phyloP scores from a whole-genome alignment of 1,140 invertebrate species.

The Scaptomyza hsui region DNA sequence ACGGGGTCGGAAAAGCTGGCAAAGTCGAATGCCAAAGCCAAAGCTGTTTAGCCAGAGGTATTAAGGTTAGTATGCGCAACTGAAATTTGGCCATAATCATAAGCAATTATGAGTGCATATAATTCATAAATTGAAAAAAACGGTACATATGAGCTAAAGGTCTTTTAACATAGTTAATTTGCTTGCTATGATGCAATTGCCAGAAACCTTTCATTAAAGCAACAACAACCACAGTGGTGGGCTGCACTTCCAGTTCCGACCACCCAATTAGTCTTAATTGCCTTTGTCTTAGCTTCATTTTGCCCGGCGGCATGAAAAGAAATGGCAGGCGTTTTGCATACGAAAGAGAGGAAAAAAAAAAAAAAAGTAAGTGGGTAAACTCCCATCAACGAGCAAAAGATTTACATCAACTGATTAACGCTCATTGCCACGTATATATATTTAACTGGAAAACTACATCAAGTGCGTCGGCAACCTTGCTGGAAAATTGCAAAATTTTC shows the following conservation, averaged over 20 bases:
- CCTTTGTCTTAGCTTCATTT: slow-evolving; percentile 59
- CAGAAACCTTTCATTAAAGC: slow-evolving; percentile 33
- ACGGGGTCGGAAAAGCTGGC: background rate
- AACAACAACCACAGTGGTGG: slow-evolving; percentile 25
- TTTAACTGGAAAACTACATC: slow-evolving; percentile 33
- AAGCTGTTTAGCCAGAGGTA: slow-evolving; percentile 33
- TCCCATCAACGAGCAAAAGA: slow-evolving; percentile 56
- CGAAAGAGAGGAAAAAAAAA: slow-evolving; percentile 21
- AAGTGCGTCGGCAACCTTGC: slow-evolving; percentile 38
- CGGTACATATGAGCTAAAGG: background rate
- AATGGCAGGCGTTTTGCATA: slow-evolving; percentile 40
- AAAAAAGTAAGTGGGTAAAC: slow-evolving; percentile 64
- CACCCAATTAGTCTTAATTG: slow-evolving; percentile 77
- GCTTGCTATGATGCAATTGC: slow-evolving; percentile 45
- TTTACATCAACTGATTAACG: slow-evolving; percentile 61
- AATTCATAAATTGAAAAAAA: slow-evolving; percentile 22
- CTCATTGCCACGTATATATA: slow-evolving; percentile 72
- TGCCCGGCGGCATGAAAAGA: slow-evolving; percentile 40
- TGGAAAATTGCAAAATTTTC: slow-evolving; percentile 77
- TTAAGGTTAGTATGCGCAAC: slow-evolving; percentile 69
- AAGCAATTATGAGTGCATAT: slow-evolving; percentile 18
- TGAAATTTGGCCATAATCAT: slow-evolving; percentile 16
- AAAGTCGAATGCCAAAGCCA: slow-evolving; percentile 8
- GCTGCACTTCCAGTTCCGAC: slow-evolving; percentile 55
- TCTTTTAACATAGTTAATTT: slow-evolving; percentile 2